Conservation (phyloP, 23 tunicate genomes). For the Ciona savignyi region DNA sequence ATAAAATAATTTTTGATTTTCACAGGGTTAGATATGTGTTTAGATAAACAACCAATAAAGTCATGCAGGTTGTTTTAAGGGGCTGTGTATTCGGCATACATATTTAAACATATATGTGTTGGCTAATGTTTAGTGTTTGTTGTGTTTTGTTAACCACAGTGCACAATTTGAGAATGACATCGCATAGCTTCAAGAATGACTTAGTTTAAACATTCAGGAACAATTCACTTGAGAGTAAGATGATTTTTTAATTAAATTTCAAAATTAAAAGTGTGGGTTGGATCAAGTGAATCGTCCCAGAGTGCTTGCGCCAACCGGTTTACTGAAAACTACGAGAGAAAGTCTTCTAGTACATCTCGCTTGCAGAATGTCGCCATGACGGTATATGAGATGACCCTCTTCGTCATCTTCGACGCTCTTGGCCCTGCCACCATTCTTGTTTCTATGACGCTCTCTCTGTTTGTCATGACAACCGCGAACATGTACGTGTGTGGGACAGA, state of each 20-base stretch:
- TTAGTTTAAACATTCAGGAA: conserved; percentile 15
- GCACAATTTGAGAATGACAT: background rate
- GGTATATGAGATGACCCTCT: conserved; percentile 97
- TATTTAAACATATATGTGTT: background rate
- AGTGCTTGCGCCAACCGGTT: conserved; percentile 28
- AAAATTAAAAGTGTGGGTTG: background rate
- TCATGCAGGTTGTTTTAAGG: background rate
- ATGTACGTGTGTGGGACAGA: conserved; percentile 28
- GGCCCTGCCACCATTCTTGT: conserved; percentile 89
- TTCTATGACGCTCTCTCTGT: conserved; percentile 93
- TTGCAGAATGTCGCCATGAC: conserved; percentile 97
- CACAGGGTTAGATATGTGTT: background rate
- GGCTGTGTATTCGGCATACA: no score
- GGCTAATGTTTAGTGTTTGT: background rate
- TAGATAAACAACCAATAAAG: background rate
- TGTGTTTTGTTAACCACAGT: background rate
- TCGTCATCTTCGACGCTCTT: conserved; percentile 97
- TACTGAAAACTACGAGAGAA: conserved; percentile 54
- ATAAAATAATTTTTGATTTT: no score
- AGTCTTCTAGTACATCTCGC: conserved; percentile 94
- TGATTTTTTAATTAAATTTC: background rate
- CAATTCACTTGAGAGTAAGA: conserved; percentile 13
- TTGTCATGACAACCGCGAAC: conserved; percentile 55
- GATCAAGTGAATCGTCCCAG: conserved; percentile 33
- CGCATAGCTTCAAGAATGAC: conserved; percentile 12